Percentiles rank a stretch among this genome's conserved stretches.
Conservation (phyloP, 2,797 vertebrate genomes). For the Macropodus opercularis region DNA sequence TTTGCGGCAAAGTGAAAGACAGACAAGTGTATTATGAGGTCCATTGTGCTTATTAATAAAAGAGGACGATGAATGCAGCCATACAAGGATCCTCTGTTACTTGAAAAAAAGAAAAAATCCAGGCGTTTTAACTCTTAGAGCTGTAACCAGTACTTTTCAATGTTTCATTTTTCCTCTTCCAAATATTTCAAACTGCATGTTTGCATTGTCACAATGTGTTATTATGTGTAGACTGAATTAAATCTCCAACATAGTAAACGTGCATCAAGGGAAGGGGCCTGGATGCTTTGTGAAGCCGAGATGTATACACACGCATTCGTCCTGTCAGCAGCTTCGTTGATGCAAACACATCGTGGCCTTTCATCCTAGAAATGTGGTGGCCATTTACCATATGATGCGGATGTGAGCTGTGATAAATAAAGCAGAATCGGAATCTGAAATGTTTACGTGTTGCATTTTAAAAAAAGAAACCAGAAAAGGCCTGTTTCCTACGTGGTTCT, state of each 20-base stretch:
- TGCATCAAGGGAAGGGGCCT: neutral
- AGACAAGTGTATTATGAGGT: no score
- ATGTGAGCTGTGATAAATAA: conserved; percentile 81
- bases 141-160: neutral
- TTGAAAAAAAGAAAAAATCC: no score
- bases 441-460: conserved; percentile 74
- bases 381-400: conserved; percentile 73
- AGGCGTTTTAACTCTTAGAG: no score
- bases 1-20: no score
- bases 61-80: no score
- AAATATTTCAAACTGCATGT: no score
- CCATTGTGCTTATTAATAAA: no score
- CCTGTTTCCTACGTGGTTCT: conserved; percentile 56
- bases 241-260: neutral
- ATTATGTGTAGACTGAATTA: no score
- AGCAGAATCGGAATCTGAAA: conserved; percentile 75
- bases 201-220: neutral
- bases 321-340: conserved; percentile 43
- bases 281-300: neutral
- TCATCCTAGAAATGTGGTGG: conserved; percentile 77
- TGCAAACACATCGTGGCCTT: conserved; percentile 49
- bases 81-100: no score
- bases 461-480: conserved; percentile 69
- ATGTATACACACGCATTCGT: conserved; percentile 26
- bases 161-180: neutral